These are phyloP conservation scores for Sardina pilchardus DNA, from an alignment of 2,113 vertebrate genomes.

Conservation along the genomic window DNA sequence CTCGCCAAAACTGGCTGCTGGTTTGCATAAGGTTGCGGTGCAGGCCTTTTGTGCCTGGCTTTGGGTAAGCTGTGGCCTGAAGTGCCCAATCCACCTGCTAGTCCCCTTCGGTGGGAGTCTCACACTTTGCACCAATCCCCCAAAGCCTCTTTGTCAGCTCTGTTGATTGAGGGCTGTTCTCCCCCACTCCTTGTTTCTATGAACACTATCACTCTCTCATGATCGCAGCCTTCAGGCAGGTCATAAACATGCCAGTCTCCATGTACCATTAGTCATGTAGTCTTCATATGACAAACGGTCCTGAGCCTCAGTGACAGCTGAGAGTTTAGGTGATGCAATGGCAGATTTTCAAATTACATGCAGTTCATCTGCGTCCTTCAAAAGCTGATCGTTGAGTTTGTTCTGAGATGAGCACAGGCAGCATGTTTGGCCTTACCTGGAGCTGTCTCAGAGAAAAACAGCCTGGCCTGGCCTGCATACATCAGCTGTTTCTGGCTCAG, in stretches of 20 bases:
- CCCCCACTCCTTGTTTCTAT: conserved; percentile 37
- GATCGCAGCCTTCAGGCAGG: conserved; percentile 50
- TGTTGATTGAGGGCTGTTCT: conserved; percentile 55
- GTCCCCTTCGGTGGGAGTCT: conserved; percentile 50
- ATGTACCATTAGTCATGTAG: conserved; percentile 55
- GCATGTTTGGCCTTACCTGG: background rate
- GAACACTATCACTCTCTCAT: conserved; percentile 52
- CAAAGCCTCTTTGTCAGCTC: conserved; percentile 56
- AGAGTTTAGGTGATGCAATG: conserved; percentile 51
- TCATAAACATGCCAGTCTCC: conserved; percentile 54
- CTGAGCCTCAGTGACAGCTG: conserved; percentile 59
- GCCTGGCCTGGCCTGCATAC: conserved; percentile 23
- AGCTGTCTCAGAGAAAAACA: background rate
- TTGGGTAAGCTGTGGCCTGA: conserved; percentile 42
- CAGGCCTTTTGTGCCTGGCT: conserved; percentile 62
- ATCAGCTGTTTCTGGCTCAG: conserved; percentile 17
- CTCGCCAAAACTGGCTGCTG: conserved; percentile 52
- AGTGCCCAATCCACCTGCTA: conserved; percentile 48
- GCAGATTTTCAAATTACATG: conserved; percentile 62
- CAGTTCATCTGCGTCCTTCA: conserved; percentile 36
- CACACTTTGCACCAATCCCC: conserved; percentile 56
- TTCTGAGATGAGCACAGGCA: background rate
- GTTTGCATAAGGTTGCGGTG: conserved; percentile 64
- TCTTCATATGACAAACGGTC: conserved; percentile 50
- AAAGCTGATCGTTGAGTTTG: background rate